Conservation (phyloP, 2,113 vertebrate species). For the Psettodes erumei region DNA sequence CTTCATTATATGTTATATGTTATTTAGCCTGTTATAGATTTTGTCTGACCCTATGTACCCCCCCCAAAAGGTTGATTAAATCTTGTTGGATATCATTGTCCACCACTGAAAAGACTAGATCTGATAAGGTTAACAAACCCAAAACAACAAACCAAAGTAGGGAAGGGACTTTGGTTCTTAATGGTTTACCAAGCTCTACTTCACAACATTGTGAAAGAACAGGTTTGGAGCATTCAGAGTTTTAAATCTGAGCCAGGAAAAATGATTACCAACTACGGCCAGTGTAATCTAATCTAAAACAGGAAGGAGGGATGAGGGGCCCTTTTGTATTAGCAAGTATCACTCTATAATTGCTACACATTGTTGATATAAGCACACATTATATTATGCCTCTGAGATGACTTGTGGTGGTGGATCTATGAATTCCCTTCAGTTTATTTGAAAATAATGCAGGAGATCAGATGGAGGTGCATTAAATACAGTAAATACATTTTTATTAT, state of each 20-base stretch:
- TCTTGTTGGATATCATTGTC: neutral
- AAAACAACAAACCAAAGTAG: no score
- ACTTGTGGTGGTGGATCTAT: neutral
- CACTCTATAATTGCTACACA: neutral
- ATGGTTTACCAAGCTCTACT: neutral
- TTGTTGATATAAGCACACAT: constrained; percentile 4
- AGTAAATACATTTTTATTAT: neutral
- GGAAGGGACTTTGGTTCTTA: no score
- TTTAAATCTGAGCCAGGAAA: constrained; percentile 22
- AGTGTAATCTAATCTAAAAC: neutral
- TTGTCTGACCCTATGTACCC: neutral
- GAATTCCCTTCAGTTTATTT: neutral
- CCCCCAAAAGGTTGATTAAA: neutral
- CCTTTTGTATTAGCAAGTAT: constrained; percentile 14
- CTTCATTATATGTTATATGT: neutral
- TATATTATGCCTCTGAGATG: neutral
- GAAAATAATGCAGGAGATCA: neutral
- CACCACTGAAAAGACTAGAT: neutral
- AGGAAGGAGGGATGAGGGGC: neutral
- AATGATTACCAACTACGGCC: neutral
- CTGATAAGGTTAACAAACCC: no score
- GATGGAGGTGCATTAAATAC: neutral
- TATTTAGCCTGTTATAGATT: neutral
- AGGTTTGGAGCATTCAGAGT: neutral
- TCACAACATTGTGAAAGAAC: neutral